Conservation (phyloP, 2,113 vertebrate genomes). For the Actinemys pallida region DNA sequence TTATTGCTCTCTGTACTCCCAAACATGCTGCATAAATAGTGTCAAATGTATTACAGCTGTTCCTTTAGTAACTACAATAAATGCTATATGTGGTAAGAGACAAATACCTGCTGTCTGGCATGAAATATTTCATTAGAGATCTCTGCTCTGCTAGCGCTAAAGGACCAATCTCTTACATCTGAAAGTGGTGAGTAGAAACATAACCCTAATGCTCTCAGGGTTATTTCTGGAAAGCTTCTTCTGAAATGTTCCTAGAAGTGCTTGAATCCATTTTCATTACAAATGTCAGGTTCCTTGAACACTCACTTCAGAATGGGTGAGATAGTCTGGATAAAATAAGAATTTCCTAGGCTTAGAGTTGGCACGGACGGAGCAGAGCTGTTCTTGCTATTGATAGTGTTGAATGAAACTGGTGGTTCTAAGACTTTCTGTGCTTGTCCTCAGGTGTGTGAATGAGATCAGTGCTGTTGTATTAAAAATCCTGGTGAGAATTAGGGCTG, state of each 20-base stretch:
- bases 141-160: neutral
- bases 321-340: neutral
- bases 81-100: neutral
- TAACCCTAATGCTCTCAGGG: neutral
- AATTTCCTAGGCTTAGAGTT: accelerated
- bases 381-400: accelerated
- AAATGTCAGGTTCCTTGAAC: neutral
- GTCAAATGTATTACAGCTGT: neutral
- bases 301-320: neutral
- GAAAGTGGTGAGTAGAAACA: neutral
- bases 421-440: neutral
- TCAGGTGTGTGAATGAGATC: neutral
- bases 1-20: neutral
- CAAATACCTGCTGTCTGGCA: neutral
- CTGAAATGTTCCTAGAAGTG: neutral
- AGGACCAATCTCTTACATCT: neutral
- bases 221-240: neutral
- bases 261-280: neutral
- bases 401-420: neutral
- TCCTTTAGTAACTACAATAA: neutral
- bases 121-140: neutral
- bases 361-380: neutral
- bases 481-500: neutral
- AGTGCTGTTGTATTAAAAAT: neutral
- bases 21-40: neutral